A percentile compares a stretch with the other conserved stretches of the same genome.
Conservation (phyloP, 2,888 invertebrate genomes). For the Cataglyphis altisquamis region DNA sequence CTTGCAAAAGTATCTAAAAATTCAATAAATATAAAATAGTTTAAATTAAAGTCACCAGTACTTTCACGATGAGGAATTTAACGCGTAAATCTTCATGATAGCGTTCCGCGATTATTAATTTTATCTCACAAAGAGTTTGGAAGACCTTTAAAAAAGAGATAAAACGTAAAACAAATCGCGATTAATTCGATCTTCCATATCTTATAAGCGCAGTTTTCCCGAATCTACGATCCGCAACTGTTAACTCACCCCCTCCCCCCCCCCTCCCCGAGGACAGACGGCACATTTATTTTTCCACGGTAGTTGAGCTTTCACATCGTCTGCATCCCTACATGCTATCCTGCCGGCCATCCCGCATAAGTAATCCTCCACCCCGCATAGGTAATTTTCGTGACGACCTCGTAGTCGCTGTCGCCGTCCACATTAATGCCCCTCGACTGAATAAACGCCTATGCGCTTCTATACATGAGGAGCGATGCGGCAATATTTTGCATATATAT, state of each 20-base stretch:
- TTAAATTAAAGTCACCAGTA: neutral
- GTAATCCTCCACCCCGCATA: conserved; percentile 74
- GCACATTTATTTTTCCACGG: conserved; percentile 77
- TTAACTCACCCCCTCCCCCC: conserved; percentile 58
- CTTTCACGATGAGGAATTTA: neutral
- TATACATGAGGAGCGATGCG: conserved; percentile 57
- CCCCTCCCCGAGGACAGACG: conserved; percentile 63
- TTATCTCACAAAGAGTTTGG: conserved; percentile 11
- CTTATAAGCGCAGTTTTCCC: conserved; percentile 68
- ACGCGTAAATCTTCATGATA: neutral
- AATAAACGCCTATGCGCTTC: conserved; percentile 72
- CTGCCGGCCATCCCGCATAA: conserved; percentile 72
- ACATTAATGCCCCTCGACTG: conserved; percentile 72
- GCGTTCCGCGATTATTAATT: conserved; percentile 3
- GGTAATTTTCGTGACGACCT: conserved; percentile 75
- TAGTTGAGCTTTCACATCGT: conserved; percentile 77
- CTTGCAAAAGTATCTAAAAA: neutral
- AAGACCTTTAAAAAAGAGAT: neutral
- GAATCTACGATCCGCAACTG: conserved; percentile 72
- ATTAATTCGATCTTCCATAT: conserved; percentile 58
- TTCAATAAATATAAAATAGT: neutral
- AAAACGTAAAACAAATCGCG: conserved; percentile 21
- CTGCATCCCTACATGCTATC: conserved; percentile 67
- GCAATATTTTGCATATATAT: conserved; percentile 34
- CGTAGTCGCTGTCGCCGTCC: conserved; percentile 70